A percentile compares a stretch with the other conserved stretches of the same genome.
Evolutionary conservation across 1,140 invertebrate genomes (phyloP).

Genomic region (Monomorium pharaonis): DNA sequence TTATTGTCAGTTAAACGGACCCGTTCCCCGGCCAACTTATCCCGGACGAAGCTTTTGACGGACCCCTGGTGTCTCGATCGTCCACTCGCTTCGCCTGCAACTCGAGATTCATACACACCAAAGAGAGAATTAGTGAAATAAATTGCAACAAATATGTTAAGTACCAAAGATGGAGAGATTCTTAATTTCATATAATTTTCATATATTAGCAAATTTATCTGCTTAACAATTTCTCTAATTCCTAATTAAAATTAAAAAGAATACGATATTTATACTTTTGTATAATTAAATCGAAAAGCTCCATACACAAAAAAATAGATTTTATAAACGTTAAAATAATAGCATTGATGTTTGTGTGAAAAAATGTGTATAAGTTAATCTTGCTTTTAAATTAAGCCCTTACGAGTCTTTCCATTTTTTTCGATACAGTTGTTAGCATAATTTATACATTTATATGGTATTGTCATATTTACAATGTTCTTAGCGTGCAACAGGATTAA

Average conservation of each 20-base stretch:
- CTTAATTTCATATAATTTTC: slow-evolving; percentile 11
- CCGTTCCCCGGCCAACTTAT: slow-evolving; percentile 65
- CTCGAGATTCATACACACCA: neutral
- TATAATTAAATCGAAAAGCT: neutral
- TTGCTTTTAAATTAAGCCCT: too few relatives aligned
- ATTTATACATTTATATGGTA: slow-evolving; percentile 44
- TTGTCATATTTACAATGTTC: slow-evolving; percentile 6
- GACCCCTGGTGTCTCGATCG: slow-evolving; percentile 54
- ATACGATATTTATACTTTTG: neutral
- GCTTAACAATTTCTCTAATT: neutral
- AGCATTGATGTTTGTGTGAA: too few relatives aligned
- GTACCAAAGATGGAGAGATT: neutral
- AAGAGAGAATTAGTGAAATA: slow-evolving; percentile 38
- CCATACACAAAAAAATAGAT: neutral
- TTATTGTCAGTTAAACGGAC: slow-evolving; percentile 77
- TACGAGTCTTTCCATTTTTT: too few relatives aligned
- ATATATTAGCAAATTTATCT: neutral
- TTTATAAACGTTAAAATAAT: neutral
- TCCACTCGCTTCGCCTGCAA: slow-evolving; percentile 21
- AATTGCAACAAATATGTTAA: slow-evolving; percentile 18
- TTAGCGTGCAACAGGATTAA: neutral
- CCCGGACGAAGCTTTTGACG: slow-evolving; percentile 59
- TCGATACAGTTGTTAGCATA: slow-evolving; percentile 42
- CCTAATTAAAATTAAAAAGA: neutral
- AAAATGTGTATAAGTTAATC: too few relatives aligned